Conservation (phyloP, 2,113 vertebrate species). For the Atractosteus spatula region DNA sequence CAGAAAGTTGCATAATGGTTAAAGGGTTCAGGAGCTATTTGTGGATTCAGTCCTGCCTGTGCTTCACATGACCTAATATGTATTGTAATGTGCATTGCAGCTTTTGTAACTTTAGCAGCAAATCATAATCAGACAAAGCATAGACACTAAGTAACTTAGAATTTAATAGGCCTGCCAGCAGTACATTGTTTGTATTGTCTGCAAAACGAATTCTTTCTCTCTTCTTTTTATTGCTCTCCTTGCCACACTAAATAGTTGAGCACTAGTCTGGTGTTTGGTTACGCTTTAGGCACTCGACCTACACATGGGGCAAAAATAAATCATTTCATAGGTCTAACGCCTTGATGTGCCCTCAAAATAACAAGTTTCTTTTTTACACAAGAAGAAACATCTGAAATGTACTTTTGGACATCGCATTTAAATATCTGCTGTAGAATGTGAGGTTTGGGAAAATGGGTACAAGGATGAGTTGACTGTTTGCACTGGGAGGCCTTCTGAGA, state of each 20-base stretch:
- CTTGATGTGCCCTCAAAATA: conserved; percentile 65
- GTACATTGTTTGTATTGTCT: conserved; percentile 73
- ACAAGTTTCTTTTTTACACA: conserved; percentile 29
- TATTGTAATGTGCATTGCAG: conserved; percentile 52
- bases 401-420: no score
- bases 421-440: no score
- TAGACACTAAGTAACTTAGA: conserved; percentile 64
- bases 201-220: conserved; percentile 70
- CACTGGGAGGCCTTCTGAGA: no score
- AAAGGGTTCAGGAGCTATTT: conserved; percentile 62
- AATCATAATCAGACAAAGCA: conserved; percentile 36
- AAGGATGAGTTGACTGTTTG: no score
- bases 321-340: conserved; percentile 66
- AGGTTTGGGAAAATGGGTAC: no score
- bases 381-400: no score
- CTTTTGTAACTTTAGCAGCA: conserved; percentile 35
- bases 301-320: conserved; percentile 65
- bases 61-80: conserved; percentile 59
- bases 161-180: conserved; percentile 70
- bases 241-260: conserved; percentile 67
- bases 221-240: conserved; percentile 65
- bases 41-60: conserved; percentile 49
- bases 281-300: conserved; percentile 64
- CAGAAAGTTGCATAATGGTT: conserved; percentile 58
- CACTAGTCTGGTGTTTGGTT: conserved; percentile 59